A percentile compares a stretch with the other conserved stretches of the same genome.
phyloP scores from a whole-genome alignment of 2,888 invertebrate genomes.

The Sialis fuliginosa region DNA sequence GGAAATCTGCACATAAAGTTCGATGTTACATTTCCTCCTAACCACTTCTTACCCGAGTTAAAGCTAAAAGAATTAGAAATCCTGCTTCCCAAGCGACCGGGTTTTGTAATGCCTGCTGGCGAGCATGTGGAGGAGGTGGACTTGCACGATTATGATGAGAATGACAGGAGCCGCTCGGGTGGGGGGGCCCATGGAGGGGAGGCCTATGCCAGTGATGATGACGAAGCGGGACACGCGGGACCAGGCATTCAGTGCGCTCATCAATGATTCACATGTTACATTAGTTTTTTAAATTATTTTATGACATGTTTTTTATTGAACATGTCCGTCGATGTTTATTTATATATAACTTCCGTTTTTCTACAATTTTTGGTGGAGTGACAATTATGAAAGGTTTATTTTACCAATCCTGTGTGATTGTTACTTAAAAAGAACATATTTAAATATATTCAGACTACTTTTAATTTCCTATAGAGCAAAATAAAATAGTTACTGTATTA shows the following conservation, averaged over 20 bases:
- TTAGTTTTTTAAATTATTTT: not conserved
- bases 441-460: too few species aligned
- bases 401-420: not conserved
- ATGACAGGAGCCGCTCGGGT: slow-evolving; percentile 27
- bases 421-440: too few species aligned
- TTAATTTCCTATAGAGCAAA: too few species aligned
- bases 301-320: not conserved
- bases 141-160: slow-evolving; percentile 54
- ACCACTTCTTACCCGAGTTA: slow-evolving; percentile 54
- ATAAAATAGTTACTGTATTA: too few species aligned
- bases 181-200: slow-evolving; percentile 34
- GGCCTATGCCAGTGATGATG: slow-evolving; percentile 54
- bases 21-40: slow-evolving; percentile 68
- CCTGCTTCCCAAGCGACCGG: slow-evolving; percentile 54
- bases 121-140: slow-evolving; percentile 78
- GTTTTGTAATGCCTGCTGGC: slow-evolving; percentile 51
- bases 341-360: too few species aligned
- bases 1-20: slow-evolving; percentile 80
- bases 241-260: slow-evolving; percentile 65
- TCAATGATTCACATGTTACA: slow-evolving; percentile 34
- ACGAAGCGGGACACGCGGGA: slow-evolving; percentile 39
- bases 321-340: too few species aligned
- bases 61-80: slow-evolving; percentile 51
- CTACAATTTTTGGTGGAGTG: not conserved
- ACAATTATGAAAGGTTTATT: not conserved